Evolutionary conservation across 1,140 invertebrate genomes (phyloP), one percentile per base, ranked within the genome.

Genomic region (Drosophila yakuba): DNA sequence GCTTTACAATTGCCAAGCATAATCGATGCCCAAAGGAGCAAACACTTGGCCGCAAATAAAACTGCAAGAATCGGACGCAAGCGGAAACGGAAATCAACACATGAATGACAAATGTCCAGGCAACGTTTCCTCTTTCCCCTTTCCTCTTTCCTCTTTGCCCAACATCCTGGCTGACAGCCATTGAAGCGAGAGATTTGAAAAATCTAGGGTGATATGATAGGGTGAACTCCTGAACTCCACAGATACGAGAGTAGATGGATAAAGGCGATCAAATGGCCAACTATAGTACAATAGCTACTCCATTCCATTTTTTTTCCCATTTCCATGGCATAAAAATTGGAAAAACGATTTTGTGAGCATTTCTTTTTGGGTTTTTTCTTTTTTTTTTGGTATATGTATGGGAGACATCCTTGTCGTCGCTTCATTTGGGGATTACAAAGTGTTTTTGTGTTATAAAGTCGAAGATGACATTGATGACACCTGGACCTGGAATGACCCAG

Each of bases 71-170:
- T 48, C 20, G 66, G 39, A 25, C 12, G 15, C 47, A 17, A 73
- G 78, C 82, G 85, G 85, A 83, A 84, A 91, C 89, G 89, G 88
- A 91, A 91, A 91, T 91, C 89, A 91, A 89, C 89, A 91, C 89
- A 91, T 91, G 84, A 91, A 91, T 91, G 89, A 91, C 89, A 91
- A 91, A 91, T 91, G 89, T 84, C 85, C 68, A 59, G 32, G 28
- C 5, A 52, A 25, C 50, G 32, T 52, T 52, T 52, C 50, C 28
- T 52, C 50, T 20, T 36, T 35, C 32, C 50, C 14, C 15, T 4
- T 4, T 52, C 50, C 28, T 52, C 50, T 20, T 36, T 35, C 32
- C 50, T 20, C 15, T 5, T 4, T 17, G 17, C 32, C 17, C 48
- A 35, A 52, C 74, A 61, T n/a, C 60, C 51, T 35, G 39, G 23